Conservation (phyloP, 2,888 invertebrate species). For the Ophonus ardosiacus region DNA sequence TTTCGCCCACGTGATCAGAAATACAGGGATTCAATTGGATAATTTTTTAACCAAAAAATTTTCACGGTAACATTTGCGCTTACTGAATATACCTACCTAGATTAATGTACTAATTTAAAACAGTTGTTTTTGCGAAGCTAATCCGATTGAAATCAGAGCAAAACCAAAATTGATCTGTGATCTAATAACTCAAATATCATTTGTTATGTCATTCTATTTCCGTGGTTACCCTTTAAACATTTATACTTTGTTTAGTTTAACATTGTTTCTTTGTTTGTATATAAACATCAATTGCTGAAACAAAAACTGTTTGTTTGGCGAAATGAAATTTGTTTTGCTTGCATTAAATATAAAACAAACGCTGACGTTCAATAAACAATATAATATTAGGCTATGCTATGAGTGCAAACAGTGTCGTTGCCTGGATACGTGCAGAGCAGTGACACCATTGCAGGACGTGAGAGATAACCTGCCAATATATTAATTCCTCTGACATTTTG, state of each 20-base stretch:
- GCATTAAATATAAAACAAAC: neutral
- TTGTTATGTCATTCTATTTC: neutral
- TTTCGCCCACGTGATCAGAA: too few species aligned
- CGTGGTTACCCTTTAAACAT: neutral
- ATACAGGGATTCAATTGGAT: too few species aligned
- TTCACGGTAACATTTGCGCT: too few species aligned
- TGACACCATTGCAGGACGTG: constrained; percentile 18
- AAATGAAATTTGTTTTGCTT: neutral
- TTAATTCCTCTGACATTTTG: constrained; percentile 46
- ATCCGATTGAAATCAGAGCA: neutral
- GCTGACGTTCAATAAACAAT: constrained; percentile 8
- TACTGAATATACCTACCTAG: too few species aligned
- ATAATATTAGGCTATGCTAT: neutral
- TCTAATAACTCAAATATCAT: neutral
- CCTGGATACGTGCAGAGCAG: neutral
- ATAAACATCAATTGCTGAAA: neutral
- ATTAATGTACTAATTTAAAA: too few species aligned
- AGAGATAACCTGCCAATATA: constrained; percentile 54
- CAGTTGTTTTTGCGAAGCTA: neutral
- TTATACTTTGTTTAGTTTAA: neutral
- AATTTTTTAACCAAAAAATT: too few species aligned
- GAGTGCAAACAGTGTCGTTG: constrained; percentile 1
- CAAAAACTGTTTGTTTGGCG: neutral
- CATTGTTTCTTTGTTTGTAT: neutral
- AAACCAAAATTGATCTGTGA: neutral